These are phyloP conservation scores for Chionodraco myersi DNA, from an alignment of 2,113 vertebrate species.

Conservation along the genomic window DNA sequence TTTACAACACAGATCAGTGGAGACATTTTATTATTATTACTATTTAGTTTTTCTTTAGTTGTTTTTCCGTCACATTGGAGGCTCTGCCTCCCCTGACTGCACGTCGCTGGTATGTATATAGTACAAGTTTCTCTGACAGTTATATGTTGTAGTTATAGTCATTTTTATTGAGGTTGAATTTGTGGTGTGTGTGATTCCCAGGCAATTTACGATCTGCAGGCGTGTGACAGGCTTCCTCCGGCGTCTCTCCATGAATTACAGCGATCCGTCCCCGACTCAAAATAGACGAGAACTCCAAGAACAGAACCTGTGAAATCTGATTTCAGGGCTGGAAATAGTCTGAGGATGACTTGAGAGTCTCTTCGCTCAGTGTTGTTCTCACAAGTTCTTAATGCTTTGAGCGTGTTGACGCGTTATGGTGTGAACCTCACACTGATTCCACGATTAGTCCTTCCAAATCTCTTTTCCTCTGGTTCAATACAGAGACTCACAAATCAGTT, in stretches of 20 bases:
- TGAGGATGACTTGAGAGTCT: conserved; percentile 24
- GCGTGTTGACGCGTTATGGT: conserved; percentile 22
- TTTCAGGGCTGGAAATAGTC: conserved; percentile 52
- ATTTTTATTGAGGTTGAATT: not conserved
- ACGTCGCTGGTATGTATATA: no score
- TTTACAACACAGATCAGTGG: no score
- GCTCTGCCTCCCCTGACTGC: no score
- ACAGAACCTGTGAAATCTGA: conserved; percentile 65
- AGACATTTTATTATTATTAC: no score
- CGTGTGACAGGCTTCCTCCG: conserved; percentile 53
- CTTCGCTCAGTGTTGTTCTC: conserved; percentile 41
- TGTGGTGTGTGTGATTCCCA: conserved; percentile 26
- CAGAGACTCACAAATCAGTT: not conserved
- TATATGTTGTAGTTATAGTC: not conserved
- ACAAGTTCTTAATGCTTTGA: conserved; percentile 4
- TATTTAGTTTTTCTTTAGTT: no score
- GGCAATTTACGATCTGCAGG: conserved; percentile 38
- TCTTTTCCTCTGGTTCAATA: not conserved
- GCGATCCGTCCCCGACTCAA: conserved; percentile 49
- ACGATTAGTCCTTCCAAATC: conserved; percentile 12
- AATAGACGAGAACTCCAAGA: conserved; percentile 50
- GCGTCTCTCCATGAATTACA: conserved; percentile 42
- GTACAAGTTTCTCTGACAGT: not conserved
- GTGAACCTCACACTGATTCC: conserved; percentile 31
- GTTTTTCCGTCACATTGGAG: no score